phyloP scores from a whole-genome alignment of 2,113 vertebrate genomes.

The Lepidothrix coronata region DNA sequence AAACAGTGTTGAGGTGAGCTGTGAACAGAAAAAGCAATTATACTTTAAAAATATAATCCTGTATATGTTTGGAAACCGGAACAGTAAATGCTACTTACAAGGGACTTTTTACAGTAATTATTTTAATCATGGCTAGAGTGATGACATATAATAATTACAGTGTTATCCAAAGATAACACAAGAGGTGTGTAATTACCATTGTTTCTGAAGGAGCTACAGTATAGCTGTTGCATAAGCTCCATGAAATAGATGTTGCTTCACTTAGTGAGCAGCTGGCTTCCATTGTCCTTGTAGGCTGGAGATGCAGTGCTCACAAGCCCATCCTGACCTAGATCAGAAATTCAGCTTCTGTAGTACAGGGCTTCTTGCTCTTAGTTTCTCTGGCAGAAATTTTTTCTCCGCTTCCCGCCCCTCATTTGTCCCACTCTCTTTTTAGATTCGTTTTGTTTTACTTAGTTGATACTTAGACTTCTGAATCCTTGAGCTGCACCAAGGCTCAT shows the following conservation, averaged over 20 bases:
- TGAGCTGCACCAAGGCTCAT: accelerated
- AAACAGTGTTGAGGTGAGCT: not conserved
- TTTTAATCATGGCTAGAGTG: constrained; percentile 59
- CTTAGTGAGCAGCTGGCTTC: not conserved
- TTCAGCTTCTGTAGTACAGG: not conserved
- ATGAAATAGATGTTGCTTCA: constrained; percentile 19
- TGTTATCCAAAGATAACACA: constrained; percentile 63
- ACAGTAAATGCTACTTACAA: constrained; percentile 61
- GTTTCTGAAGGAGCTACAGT: constrained; percentile 49
- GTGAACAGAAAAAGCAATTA: constrained; percentile 3
- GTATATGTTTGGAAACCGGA: constrained; percentile 56
- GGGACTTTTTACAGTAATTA: constrained; percentile 53
- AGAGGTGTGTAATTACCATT: constrained; percentile 63
- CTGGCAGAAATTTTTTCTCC: not conserved
- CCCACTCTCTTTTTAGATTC: not conserved
- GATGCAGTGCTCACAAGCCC: not conserved
- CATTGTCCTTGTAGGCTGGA: not conserved
- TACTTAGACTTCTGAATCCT: not conserved
- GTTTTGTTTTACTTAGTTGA: not conserved
- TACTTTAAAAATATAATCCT: not conserved
- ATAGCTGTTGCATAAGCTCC: constrained; percentile 28
- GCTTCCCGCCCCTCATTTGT: not conserved
- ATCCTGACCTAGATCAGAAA: not conserved
- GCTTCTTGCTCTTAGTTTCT: not conserved
- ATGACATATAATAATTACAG: constrained; percentile 72